Percentiles rank a stretch among this genome's conserved stretches.
These are phyloP conservation scores for Chaetodon auriga DNA, from an alignment of 2,113 vertebrate species.

Conservation along the genomic window DNA sequence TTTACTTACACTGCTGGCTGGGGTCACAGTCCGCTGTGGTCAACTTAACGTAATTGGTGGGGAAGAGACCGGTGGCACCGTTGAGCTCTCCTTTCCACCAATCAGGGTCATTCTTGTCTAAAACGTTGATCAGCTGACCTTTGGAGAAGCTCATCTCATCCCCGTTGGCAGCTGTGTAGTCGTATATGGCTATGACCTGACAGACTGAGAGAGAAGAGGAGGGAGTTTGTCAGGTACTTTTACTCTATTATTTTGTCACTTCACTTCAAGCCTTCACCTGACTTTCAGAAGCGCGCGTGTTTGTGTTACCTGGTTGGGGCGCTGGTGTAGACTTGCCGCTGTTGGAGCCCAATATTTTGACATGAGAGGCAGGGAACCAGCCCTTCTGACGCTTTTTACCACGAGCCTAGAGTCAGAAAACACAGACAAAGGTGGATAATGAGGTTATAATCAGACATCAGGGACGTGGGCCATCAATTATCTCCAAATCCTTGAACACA, in stretches of 20 bases:
- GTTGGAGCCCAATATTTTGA: conserved; percentile 92
- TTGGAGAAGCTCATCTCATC: conserved; percentile 96
- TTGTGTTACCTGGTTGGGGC: conserved; percentile 86
- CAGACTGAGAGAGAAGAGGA: conserved; percentile 83
- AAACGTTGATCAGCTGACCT: conserved; percentile 92
- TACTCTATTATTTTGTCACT: not conserved
- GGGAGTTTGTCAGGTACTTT: not conserved
- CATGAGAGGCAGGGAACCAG: conserved; percentile 94
- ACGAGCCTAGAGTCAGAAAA: conserved; percentile 86
- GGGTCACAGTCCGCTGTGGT: conserved; percentile 91
- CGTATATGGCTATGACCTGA: conserved; percentile 96
- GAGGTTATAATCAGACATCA: conserved; percentile 1
- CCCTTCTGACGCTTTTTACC: conserved; percentile 97
- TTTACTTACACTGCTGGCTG: conserved; percentile 95
- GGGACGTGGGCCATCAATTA: not conserved
- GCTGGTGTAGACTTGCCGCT: conserved; percentile 91
- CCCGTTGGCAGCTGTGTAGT: conserved; percentile 91
- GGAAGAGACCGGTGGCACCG: conserved; percentile 92
- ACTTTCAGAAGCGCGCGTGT: not conserved
- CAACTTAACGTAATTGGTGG: conserved; percentile 96
- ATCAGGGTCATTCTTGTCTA: conserved; percentile 91
- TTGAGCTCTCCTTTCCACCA: conserved; percentile 97
- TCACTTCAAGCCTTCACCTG: not conserved
- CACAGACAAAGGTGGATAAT: conserved; percentile 14
- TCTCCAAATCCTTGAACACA: not conserved